Percentiles rank a stretch among this genome's conserved stretches.
phyloP scores from a whole-genome alignment of 2,888 invertebrate genomes.

The Teinopalpus imperialis region DNA sequence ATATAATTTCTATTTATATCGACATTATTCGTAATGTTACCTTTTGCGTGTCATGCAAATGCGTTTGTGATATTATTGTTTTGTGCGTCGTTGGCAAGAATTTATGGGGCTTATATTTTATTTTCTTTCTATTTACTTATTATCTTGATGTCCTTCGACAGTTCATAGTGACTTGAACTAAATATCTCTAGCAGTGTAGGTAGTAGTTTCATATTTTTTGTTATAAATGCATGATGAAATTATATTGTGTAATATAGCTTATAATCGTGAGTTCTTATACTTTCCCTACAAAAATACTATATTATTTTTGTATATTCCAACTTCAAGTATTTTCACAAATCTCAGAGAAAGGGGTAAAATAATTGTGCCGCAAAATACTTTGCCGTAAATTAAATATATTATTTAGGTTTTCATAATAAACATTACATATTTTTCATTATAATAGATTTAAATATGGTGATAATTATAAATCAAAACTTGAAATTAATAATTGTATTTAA shows the following conservation, averaged over 20 bases:
- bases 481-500: no score
- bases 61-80: conserved; percentile 45
- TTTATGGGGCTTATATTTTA: conserved; percentile 2
- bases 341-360: no score
- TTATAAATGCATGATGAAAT: conserved; percentile 8
- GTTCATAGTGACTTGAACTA: conserved; percentile 10
- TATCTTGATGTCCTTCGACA: conserved; percentile 13
- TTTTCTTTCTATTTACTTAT: conserved; percentile 8
- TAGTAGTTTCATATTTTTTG: conserved; percentile 1
- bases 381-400: no score
- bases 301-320: no score
- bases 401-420: no score
- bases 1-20: conserved; percentile 69
- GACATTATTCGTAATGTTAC: conserved; percentile 57
- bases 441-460: no score
- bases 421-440: no score
- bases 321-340: no score
- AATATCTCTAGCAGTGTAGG: conserved; percentile 7
- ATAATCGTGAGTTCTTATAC: neutral
- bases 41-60: conserved; percentile 60
- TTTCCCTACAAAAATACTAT: no score
- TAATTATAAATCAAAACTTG: no score
- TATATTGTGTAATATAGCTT: conserved; percentile 6
- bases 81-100: conserved; percentile 27
- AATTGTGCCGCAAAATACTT: no score